Evolutionary conservation across 2,797 vertebrate species (phyloP), one percentile per base, ranked within the genome.

Genomic region (Knipowitschia caucasica): DNA sequence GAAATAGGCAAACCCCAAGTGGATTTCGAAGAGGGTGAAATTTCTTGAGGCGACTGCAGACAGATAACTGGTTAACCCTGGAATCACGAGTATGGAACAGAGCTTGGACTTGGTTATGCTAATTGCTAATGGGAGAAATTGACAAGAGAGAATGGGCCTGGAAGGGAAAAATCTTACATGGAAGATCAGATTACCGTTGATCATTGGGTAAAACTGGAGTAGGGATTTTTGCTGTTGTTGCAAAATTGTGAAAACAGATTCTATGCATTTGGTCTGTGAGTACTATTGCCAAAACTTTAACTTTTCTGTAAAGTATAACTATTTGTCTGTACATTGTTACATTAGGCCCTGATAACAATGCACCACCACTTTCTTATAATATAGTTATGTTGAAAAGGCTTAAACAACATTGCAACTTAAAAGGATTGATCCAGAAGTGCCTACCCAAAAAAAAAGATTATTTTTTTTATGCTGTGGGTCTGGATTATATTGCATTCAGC

Each of bases 1-100:
- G 72, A 80, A 82, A 74, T 69, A 75, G 69, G 62, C 77, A 66
- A 78, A 78, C 77, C 64, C 78, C 71, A 77, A 83, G 82, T 80
- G 84, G 76, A 73, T 83, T 75, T 73, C 67, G 57, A 65, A 50
- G 53, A 78, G 71, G 64, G 73, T 58, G 27, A 17, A 68, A 62
- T 77, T 59, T 83, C 62, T 83, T 57, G 53, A 58, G 66, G 62
- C 76, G 58, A 80, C 27, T 21, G 45, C 17, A 17, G 75, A 61
- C 70, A 71, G 68, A 55, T 73, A 56, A 75, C 69, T 73, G 64
- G 62, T 42, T 50, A 68, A 77, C 59, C 70, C 74, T 72, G 66
- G 72, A 65, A 64, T 43, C 51, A 75, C 33, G 34, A 36, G 29
- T 62, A 60, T 63, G 66, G 62, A 66, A 64, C 60, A 31, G 64